Evolutionary conservation across 2,888 invertebrate genomes (phyloP).

Genomic region (Cremastobaeus sp.): DNA sequence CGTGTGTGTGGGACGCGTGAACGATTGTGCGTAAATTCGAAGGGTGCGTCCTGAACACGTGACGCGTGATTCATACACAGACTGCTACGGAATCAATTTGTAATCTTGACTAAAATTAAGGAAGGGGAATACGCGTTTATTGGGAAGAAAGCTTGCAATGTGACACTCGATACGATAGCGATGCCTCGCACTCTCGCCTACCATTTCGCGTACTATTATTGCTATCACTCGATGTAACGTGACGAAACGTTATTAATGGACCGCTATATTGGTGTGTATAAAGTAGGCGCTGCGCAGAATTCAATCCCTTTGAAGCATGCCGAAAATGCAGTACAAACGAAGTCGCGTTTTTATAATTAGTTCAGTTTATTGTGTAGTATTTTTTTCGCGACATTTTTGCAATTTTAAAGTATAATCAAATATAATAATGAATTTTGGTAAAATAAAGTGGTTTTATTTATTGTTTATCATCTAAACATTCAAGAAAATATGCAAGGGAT

Average conservation of each 20-base stretch:
- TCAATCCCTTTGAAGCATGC: no score
- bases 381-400: no score
- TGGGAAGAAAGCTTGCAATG: conserved; percentile 66
- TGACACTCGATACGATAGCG: conserved; percentile 64
- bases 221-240: conserved; percentile 26
- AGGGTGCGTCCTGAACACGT: conserved; percentile 78
- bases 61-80: conserved; percentile 79
- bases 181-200: conserved; percentile 39
- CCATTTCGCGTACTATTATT: conserved; percentile 14
- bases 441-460: no score
- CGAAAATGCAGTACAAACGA: no score
- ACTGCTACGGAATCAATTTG: conserved; percentile 78
- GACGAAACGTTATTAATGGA: conserved; percentile 26
- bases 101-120: conserved; percentile 71
- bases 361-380: no score
- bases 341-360: no score
- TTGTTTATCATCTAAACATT: no score
- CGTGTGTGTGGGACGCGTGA: conserved; percentile 41
- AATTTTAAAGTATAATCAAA: no score
- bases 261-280: conserved; percentile 1
- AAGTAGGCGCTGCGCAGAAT: no score
- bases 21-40: conserved; percentile 62
- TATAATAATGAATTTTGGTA: no score
- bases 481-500: no score
- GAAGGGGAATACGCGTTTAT: conserved; percentile 66